A percentile compares a stretch with the other conserved stretches of the same genome.
These are phyloP conservation scores for Sanderia malayensis DNA, from an alignment of 30 jellyfish, hydroid and myxozoan species.

Conservation along the genomic window DNA sequence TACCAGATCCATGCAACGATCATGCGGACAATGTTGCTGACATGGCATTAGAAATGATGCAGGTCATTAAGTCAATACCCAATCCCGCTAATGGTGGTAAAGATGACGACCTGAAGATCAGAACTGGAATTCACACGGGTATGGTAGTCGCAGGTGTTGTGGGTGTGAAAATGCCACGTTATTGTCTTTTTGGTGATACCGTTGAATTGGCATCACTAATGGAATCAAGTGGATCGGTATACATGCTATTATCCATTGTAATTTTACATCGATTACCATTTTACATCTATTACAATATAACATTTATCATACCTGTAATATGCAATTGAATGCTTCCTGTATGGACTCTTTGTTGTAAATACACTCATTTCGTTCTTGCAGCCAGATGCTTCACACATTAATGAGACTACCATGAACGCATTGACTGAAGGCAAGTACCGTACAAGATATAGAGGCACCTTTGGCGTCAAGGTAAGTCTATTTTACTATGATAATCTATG, in stretches of 20 bases:
- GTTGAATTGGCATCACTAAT: conserved; percentile 43
- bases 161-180: conserved; percentile 66
- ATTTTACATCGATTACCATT: no score
- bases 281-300: no score
- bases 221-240: conserved; percentile 53
- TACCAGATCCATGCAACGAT: conserved; percentile 34
- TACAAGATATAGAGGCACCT: conserved; percentile 34
- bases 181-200: conserved; percentile 60
- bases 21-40: conserved; percentile 74
- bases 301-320: no score
- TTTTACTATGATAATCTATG: no score
- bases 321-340: no score
- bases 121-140: conserved; percentile 66
- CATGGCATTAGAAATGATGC: conserved; percentile 65
- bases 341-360: neutral
- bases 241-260: no score
- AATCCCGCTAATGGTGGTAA: conserved; percentile 33
- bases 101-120: conserved; percentile 40
- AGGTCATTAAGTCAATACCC: conserved; percentile 43
- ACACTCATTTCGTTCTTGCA: conserved; percentile 10
- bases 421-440: conserved; percentile 33
- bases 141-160: conserved; percentile 75
- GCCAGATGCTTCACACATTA: conserved; percentile 55
- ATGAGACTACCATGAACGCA: conserved; percentile 37
- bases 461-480: conserved; percentile 32